These are phyloP conservation scores for Drosophila yakuba DNA, from an alignment of 1,140 invertebrate genomes.

Conservation along the genomic window DNA sequence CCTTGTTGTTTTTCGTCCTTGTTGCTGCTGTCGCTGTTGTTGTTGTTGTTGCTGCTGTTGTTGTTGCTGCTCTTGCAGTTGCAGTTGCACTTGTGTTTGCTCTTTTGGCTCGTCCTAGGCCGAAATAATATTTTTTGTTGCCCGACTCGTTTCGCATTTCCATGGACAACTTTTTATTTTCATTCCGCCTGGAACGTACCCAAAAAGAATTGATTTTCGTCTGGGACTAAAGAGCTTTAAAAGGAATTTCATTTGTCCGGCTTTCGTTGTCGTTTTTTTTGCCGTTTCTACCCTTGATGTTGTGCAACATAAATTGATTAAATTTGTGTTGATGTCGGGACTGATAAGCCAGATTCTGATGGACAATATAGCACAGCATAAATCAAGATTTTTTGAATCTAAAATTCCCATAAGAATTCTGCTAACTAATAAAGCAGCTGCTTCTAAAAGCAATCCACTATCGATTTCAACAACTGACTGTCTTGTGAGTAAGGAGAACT, in stretches of 20 bases:
- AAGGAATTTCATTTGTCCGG: slow-evolving; percentile 37
- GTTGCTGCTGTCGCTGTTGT: slow-evolving; percentile 31
- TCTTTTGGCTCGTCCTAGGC: slow-evolving; percentile 44
- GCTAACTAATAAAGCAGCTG: background rate
- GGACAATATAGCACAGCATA: background rate
- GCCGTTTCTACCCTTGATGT: slow-evolving; percentile 1
- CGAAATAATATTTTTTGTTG: slow-evolving; percentile 61
- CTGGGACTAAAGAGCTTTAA: slow-evolving; percentile 28
- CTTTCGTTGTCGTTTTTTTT: background rate
- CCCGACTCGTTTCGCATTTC: slow-evolving; percentile 34
- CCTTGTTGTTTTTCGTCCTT: slow-evolving; percentile 37
- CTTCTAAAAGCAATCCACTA: too few relatives aligned
- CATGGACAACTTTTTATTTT: slow-evolving; percentile 34
- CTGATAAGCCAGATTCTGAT: slow-evolving; percentile 57
- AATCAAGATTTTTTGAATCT: background rate
- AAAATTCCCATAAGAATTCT: background rate
- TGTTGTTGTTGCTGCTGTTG: slow-evolving; percentile 27
- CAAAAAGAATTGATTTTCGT: slow-evolving; percentile 58
- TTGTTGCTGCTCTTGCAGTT: slow-evolving; percentile 32
- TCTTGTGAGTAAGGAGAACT: too few relatives aligned
- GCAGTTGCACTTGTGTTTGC: slow-evolving; percentile 34
- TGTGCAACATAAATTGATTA: slow-evolving; percentile 75
- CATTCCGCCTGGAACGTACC: slow-evolving; percentile 33
- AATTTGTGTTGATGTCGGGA: slow-evolving; percentile 53
- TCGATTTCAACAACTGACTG: too few relatives aligned